Percentiles rank a stretch among this genome's conserved stretches.
phyloP scores from a whole-genome alignment of 1,140 invertebrate species.

The Agraylea sexmaculata region DNA sequence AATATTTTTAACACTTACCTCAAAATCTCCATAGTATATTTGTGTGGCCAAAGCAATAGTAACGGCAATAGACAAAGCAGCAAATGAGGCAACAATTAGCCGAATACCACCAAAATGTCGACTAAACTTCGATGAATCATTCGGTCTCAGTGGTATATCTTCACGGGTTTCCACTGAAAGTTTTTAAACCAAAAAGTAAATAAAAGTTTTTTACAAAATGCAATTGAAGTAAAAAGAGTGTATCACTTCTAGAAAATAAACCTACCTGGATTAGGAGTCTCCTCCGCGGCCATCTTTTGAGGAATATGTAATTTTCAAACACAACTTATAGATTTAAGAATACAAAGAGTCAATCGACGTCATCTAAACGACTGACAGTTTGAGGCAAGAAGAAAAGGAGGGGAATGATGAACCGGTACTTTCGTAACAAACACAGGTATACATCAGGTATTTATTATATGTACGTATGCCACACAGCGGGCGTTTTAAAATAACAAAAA shows the following conservation, averaged over 20 bases:
- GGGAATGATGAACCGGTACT: too few species aligned
- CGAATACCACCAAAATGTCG: slow-evolving; percentile 27
- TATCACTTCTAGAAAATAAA: background rate
- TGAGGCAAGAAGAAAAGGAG: too few species aligned
- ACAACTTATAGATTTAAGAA: too few species aligned
- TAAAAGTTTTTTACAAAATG: background rate
- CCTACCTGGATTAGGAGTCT: slow-evolving; percentile 19
- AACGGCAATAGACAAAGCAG: slow-evolving; percentile 46
- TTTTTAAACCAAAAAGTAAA: slow-evolving; percentile 5
- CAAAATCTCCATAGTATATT: slow-evolving; percentile 53
- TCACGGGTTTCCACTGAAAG: slow-evolving; percentile 37
- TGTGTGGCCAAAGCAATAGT: slow-evolving; percentile 54
- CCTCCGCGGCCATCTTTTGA: slow-evolving; percentile 17
- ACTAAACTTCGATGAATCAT: slow-evolving; percentile 16
- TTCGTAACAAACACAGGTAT: too few species aligned
- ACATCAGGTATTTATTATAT: too few species aligned
- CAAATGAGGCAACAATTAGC: slow-evolving; percentile 38
- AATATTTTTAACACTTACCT: slow-evolving; percentile 32
- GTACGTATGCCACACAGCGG: too few species aligned
- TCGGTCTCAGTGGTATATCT: slow-evolving; percentile 40
- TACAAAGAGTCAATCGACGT: too few species aligned
- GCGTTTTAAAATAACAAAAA: too few species aligned
- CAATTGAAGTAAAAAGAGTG: background rate
- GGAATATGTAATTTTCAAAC: too few species aligned
- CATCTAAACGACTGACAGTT: too few species aligned